Base-by-base conservation (phyloP, 1,140 invertebrate species). In the Danaus plexippus region DNA sequence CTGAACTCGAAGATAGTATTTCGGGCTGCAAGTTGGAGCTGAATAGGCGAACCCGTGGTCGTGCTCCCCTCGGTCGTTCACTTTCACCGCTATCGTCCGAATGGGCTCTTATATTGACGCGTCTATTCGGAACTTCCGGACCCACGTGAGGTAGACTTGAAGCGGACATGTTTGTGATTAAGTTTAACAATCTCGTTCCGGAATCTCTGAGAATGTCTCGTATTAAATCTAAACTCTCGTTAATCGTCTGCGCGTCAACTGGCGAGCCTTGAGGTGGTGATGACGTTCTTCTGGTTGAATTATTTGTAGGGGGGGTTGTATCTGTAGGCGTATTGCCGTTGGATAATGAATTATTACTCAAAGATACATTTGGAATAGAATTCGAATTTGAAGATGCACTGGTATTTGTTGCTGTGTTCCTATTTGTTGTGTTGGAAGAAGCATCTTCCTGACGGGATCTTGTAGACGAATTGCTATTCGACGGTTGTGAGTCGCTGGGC, bases 201-300 rank as follows among this genome's bases (percentile, higher is more conserved):
- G 87, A 88, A 69, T 87, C 85, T 60, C 85, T 71, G n/a, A 88
- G 63, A 47, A 87, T 87, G 54, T 83, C 81, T 11, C 85, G 71
- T 48, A 88, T 87, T 45, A 85, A 66, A 57, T 87, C 80, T 9
- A 88, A 67, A 54, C 84, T 86, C 57, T 86, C 77, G 52, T 80
- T 81, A 32, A 85, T 81, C 8, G 75, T 76, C 58, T 77, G 80
- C 43, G 80, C 73, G 61, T 82, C 80, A 15, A 77, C 71, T 8
- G 81, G 75, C 7, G 74, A 32, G 22, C 22, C 22, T 32, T 32
- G 22, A 7, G 22, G 22, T 32, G 22, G 22, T 32, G 22, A 32
- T 32, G 22, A 32, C 22, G 22, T 32, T 32, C 22, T 32, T 6
- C 22, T 32, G 5, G 22, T 32, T 32, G 22, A 2, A 32, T 32